Base-by-base conservation (phyloP, 2,888 invertebrate genomes). In the Morpho deidamia region DNA sequence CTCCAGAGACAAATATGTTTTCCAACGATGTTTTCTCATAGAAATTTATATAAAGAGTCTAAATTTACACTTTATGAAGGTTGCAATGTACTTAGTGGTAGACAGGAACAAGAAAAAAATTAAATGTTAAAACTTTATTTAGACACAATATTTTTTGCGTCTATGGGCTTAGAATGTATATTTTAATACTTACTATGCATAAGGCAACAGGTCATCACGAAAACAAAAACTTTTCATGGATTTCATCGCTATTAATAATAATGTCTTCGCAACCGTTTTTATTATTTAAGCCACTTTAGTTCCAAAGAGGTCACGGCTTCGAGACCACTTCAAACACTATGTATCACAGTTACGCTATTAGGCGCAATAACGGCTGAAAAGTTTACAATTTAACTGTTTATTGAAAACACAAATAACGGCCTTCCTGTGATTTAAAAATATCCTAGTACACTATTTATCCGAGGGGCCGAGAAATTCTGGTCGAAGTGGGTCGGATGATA, bases 301-400 rank as follows among this genome's bases (percentile, higher is more conserved):
- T 37, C 43, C 49, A 64, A 63, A 61, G 52, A 59, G 63, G 63
- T 61, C 60, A 52, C 48, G 63, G 51, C 53, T 57, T 56, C 55
- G 51, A 58, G 53, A 38, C 35, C 55, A 45, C 53, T 53, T 53
- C 46, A 45, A 58, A 53, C 51, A 49, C 38, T 53, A 47, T 58
- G 34, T 56, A 11, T 39, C 37, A 51, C 55, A 50, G 55, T 37
- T 56, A 63, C 54, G 48, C 37, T 38, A 37, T 42, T 46, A 53
- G 42, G 52, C 23, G 49, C 43, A 45, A 49, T 51, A 43, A 52
- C 45, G 51, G 57, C 53, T 61, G 61, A 63, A 45, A 33, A 51
- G 42, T 45, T 52, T 59, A 58, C 62, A 62, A 60, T 61, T 61
- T 54, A 37, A 51, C 53, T 56, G 23, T 51, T 59, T 51, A 56